Conservation (phyloP, 2,888 invertebrate genomes). For the Pteria penguin region DNA sequence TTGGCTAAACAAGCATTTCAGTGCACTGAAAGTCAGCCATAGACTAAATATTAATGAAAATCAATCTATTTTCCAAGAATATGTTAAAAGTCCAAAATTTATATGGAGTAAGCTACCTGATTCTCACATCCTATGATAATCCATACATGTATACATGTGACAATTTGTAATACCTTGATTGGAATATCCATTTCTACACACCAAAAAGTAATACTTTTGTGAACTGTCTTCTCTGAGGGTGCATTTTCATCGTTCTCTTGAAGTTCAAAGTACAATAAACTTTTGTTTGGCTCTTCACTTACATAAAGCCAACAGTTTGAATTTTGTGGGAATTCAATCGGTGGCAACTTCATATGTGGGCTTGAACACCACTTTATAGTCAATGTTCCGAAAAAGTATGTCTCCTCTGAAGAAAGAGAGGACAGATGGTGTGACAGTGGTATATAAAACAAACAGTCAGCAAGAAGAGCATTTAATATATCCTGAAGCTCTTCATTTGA, state of each 20-base stretch:
- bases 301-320: slow-evolving; percentile 75
- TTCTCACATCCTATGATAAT: too few species aligned
- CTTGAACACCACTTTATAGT: slow-evolving; percentile 16
- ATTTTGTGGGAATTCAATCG: slow-evolving; percentile 50
- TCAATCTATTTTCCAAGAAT: too few species aligned
- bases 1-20: too few species aligned
- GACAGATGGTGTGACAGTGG: slow-evolving; percentile 37
- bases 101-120: too few species aligned
- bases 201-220: slow-evolving; percentile 58
- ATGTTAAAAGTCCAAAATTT: too few species aligned
- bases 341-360: neutral
- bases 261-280: slow-evolving; percentile 75
- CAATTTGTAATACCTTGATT: slow-evolving; percentile 30
- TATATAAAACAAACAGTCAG: slow-evolving; percentile 61
- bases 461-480: slow-evolving; percentile 53
- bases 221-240: slow-evolving; percentile 2
- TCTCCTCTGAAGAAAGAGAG: slow-evolving; percentile 49
- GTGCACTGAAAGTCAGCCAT: too few species aligned
- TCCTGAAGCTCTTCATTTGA: slow-evolving; percentile 42
- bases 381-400: slow-evolving; percentile 53
- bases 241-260: slow-evolving; percentile 45
- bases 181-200: slow-evolving; percentile 55
- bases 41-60: too few species aligned
- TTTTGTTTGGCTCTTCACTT: slow-evolving; percentile 58
- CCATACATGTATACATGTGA: too few species aligned